Percentiles rank a stretch among this genome's conserved stretches.
These are phyloP conservation scores for Oligia latruncula DNA, from an alignment of 2,888 invertebrate genomes.

Conservation along the genomic window DNA sequence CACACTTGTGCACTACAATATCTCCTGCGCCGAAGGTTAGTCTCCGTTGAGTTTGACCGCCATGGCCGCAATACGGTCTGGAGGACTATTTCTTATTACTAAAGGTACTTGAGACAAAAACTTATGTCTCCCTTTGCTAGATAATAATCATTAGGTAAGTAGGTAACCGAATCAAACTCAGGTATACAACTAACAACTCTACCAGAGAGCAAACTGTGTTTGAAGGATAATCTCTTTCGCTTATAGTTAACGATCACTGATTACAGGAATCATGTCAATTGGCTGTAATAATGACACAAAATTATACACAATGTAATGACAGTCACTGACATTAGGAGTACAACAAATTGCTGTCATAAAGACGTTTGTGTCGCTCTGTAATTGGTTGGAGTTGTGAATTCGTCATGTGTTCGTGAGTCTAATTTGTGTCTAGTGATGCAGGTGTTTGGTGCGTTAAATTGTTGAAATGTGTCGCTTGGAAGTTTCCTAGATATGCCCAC, in stretches of 20 bases:
- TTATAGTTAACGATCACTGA: constrained; percentile 66
- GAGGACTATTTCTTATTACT: no score
- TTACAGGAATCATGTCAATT: constrained; percentile 68
- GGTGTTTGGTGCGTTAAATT: constrained; percentile 26
- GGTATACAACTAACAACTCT: neutral
- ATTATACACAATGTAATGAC: constrained; percentile 69
- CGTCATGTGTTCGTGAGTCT: constrained; percentile 45
- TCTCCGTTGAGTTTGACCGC: no score
- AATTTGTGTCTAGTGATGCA: constrained; percentile 37
- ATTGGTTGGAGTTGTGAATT: constrained; percentile 49
- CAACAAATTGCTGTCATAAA: constrained; percentile 64
- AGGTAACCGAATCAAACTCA: neutral
- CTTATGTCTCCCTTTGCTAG: no score
- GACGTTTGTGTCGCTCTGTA: constrained; percentile 50
- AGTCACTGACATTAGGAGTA: constrained; percentile 57
- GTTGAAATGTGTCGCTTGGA: neutral
- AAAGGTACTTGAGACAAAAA: no score
- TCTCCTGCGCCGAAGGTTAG: no score
- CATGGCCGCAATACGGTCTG: no score
- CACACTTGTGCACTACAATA: no score
- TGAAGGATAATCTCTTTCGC: constrained; percentile 56
- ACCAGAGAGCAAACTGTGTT: constrained; percentile 34
- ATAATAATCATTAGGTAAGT: neutral
- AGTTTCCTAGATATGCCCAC: neutral
- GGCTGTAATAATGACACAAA: constrained; percentile 69